phyloP scores from a whole-genome alignment of 2,888 invertebrate species.

The Troides aeacus region DNA sequence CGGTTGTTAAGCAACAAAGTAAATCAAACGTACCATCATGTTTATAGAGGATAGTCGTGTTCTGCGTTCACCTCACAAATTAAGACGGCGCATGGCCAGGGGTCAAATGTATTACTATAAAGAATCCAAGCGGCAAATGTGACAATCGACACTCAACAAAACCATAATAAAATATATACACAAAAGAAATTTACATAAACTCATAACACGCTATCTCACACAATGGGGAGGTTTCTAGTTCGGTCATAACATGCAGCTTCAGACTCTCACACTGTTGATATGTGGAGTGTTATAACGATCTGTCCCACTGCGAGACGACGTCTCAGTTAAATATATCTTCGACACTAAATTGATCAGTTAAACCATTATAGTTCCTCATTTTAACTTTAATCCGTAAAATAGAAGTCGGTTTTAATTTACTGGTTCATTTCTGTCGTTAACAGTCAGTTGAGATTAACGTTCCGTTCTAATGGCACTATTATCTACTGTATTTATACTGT shows the following conservation, averaged over 20 bases:
- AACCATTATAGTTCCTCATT: no score
- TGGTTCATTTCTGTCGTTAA: no score
- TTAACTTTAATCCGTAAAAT: no score
- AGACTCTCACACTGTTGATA: background rate
- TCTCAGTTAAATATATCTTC: no score
- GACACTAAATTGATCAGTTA: no score
- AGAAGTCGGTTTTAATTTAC: no score
- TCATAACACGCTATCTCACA: background rate
- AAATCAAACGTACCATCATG: constrained; percentile 24
- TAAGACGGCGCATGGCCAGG: constrained; percentile 15
- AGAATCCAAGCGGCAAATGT: constrained; percentile 4
- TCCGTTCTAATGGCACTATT: no score
- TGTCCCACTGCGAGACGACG: background rate
- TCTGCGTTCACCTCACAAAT: constrained; percentile 20
- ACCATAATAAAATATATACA: constrained; percentile 11
- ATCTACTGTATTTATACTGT: no score
- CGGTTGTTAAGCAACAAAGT: constrained; percentile 16
- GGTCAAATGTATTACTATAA: constrained; percentile 22
- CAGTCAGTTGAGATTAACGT: no score
- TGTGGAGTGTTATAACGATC: background rate
- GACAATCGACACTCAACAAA: background rate
- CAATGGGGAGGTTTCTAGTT: background rate
- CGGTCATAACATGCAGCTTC: background rate
- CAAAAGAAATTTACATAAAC: constrained; percentile 13
- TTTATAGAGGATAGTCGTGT: constrained; percentile 8